Base-by-base conservation (phyloP, 2,113 vertebrate species). In the Burhinus oedicnemus region DNA sequence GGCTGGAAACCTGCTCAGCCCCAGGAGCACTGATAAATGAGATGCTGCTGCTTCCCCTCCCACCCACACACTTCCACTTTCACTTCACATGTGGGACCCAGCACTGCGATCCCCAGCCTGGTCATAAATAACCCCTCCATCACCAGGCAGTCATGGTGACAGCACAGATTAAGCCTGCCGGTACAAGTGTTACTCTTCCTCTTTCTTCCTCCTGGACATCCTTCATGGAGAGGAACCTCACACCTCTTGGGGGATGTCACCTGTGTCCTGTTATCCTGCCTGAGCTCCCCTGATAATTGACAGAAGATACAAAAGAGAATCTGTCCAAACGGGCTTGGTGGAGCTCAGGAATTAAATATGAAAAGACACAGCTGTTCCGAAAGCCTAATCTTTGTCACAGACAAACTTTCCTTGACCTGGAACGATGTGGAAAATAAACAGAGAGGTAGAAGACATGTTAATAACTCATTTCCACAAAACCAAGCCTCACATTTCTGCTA, bases 81-180 rank as follows among this genome's bases (percentile, higher is more conserved):
- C 98, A 97, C 98, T 98, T 98, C 98, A 98, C 98, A 98, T 97
- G 98, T 98, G 98, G 95, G 97, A 96, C 97, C 97, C 96, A 93
- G 89, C 76, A 29, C 85, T 91, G 61, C 15, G 16, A 95, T 83
- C 76, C 80, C 75, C 77, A 93, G 97, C 97, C 96, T 91, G 95
- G 90, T 49, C 77, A 95, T 97, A 96, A 98, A 97, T 93, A 97
- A 93, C 72, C 61, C 65, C 75, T 62, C 85, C 90, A 9, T 77
- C 74, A 36, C 89, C 92, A 64, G 84, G 64, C 89, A 45, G 72
- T 17, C 79, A 11, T 1, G 61, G 90, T 34, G 76, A 58, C 32
- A 7, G 69, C 0, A 1, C 30, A 62, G 12, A 18, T 58, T 42
- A 52, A 44, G 11, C 51, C 51, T 74, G 60, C 44, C 4, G 1